Evolutionary conservation across 1,140 invertebrate species (phyloP), one percentile per base, ranked within the genome.

Genomic region (Adoxophyes honmai): DNA sequence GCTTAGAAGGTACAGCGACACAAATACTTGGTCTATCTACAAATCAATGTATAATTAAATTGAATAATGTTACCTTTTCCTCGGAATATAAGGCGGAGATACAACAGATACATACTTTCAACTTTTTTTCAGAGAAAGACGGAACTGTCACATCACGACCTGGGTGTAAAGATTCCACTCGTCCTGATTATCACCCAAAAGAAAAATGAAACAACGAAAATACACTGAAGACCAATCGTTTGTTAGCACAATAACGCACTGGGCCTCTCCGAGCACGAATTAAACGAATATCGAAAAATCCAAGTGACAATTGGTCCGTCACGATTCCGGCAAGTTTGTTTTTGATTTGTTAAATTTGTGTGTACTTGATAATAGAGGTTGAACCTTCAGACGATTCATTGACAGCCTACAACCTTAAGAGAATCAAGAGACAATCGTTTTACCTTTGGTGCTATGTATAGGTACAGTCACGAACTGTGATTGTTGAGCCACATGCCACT

Each of bases 301-400:
- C 57, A 69, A 37, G 63, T 73, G 73, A 68, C 51, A 76, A 79
- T 71, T 63, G 52, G 51, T 16, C 59, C 51, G 58, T 75, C 76
- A 79, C 76, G 76, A 79, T 53, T 21, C 51, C 10, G 42, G 54
- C 60, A 66, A 63, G 63, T 71, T 79, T 77, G 69, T 11, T 44
- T 21, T 28, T 44, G 39, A 28, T 28, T 28, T 44, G 42, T 48
- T 28, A 48, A 33, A 48, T 48, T 48, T 16, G 21, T 48, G 28
- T 11, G 42, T 48, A 21, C 16, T 48, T 48, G 42, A 21, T 48
- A 48, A 48, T 48, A 28, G 21, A 33, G 28, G 11, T 13, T 28
- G 10, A 13, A 18, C n/a, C 42, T 44, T 10, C 7, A 48, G 11
- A 28, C 11, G 21, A 48, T 11, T 48, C 10, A 48, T 48, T 48